phyloP scores from a whole-genome alignment of 2,113 vertebrate species.

The Clarias magur region DNA sequence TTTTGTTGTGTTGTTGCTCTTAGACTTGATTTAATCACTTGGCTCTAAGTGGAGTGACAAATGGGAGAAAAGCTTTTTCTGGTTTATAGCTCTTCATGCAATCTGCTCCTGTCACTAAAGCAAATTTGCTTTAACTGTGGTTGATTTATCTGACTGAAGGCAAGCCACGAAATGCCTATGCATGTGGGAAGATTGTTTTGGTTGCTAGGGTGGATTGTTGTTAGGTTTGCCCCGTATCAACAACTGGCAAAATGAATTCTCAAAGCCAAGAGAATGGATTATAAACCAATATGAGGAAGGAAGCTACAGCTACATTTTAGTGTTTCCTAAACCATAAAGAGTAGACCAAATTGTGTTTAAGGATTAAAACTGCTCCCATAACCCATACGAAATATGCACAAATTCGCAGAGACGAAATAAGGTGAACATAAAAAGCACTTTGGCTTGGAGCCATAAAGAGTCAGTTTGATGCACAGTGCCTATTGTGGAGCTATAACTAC shows the following conservation, averaged over 20 bases:
- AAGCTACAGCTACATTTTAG: background rate
- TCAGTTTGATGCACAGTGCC: background rate
- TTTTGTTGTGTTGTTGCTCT: constrained; percentile 59
- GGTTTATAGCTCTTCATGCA: constrained; percentile 61
- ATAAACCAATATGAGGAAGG: background rate
- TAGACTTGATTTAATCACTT: constrained; percentile 66
- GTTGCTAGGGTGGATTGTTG: constrained; percentile 41
- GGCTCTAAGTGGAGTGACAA: constrained; percentile 49
- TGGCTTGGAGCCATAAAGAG: constrained; percentile 1
- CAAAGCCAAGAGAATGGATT: background rate
- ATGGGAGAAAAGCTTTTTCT: constrained; percentile 29
- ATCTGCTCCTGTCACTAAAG: constrained; percentile 60
- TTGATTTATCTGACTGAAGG: constrained; percentile 57
- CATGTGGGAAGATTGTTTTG: constrained; percentile 43
- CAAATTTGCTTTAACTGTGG: constrained; percentile 57
- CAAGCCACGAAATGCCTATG: constrained; percentile 41
- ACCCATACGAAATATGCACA: background rate
- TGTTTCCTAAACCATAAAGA: background rate
- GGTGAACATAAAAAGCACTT: constrained; percentile 17
- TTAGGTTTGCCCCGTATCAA: constrained; percentile 1
- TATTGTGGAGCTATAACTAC: constrained; percentile 6
- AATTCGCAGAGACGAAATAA: background rate
- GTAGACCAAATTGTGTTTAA: constrained; percentile 6
- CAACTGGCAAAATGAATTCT: constrained; percentile 22
- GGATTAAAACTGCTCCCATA: constrained; percentile 7